These are phyloP conservation scores for Merodon equestris DNA, from an alignment of 2,888 invertebrate species.

Conservation along the genomic window DNA sequence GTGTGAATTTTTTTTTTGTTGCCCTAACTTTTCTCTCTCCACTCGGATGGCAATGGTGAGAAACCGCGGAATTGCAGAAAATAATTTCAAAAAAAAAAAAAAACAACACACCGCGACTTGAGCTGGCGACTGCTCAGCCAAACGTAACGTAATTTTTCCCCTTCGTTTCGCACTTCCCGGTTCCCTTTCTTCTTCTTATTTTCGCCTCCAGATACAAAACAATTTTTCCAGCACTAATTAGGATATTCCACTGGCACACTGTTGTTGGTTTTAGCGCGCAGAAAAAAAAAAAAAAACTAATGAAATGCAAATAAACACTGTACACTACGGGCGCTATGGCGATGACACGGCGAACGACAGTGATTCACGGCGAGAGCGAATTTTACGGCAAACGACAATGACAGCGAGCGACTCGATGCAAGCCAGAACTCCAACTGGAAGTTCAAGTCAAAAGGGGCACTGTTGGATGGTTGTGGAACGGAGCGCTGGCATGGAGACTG, in stretches of 20 bases:
- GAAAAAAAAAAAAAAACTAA: constrained; percentile 50
- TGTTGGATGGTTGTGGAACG: constrained; percentile 51
- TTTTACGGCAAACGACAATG: too few relatives aligned
- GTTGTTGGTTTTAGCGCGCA: constrained; percentile 33
- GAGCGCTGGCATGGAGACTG: constrained; percentile 54
- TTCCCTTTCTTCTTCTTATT: constrained; percentile 1
- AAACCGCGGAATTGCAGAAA: constrained; percentile 63
- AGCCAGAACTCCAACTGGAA: constrained; percentile 65
- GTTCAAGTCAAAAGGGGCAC: constrained; percentile 47
- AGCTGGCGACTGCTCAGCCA: constrained; percentile 43
- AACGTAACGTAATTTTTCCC: constrained; percentile 53
- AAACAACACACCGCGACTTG: constrained; percentile 48
- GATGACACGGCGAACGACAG: constrained; percentile 28
- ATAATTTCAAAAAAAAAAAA: constrained; percentile 6
- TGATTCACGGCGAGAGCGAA: constrained; percentile 27
- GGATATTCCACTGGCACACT: constrained; percentile 35
- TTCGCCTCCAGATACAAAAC: not conserved
- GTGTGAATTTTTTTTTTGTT: constrained; percentile 55
- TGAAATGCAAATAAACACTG: constrained; percentile 2
- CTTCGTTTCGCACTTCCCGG: not conserved
- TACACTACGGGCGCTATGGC: too few relatives aligned
- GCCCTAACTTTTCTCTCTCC: constrained; percentile 28
- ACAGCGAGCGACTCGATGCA: constrained; percentile 44
- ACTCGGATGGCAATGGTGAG: constrained; percentile 41
- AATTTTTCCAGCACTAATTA: constrained; percentile 5